Conservation (phyloP, 2,797 vertebrate genomes). For the Tenualosa ilisha region DNA sequence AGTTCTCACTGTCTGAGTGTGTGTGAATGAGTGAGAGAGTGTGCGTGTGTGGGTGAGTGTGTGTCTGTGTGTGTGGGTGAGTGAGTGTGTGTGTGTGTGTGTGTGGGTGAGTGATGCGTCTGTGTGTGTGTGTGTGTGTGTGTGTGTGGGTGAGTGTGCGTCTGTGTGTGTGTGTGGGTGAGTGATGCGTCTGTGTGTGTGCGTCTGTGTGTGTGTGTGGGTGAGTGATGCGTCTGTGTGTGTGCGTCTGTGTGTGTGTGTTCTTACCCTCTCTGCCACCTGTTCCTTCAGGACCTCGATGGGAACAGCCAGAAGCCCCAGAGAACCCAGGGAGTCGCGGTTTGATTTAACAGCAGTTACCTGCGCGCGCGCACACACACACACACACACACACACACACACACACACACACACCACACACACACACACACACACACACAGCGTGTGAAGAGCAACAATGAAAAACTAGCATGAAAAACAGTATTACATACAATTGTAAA, state of each 20-base stretch:
- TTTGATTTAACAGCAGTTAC: conserved; percentile 55
- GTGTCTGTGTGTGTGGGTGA: not conserved
- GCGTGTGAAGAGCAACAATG: no score
- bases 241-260: not conserved
- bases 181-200: not conserved
- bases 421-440: not conserved
- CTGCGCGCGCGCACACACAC: conserved; percentile 49
- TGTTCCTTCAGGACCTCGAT: conserved; percentile 83
- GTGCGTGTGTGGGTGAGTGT: not conserved
- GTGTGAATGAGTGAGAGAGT: not conserved
- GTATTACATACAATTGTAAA: no score
- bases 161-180: no score
- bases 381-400: not conserved
- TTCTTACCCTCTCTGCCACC: conserved; percentile 78
- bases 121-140: not conserved
- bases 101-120: no score
- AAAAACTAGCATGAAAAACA: no score
- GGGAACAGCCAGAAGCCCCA: conserved; percentile 79
- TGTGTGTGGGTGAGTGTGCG: not conserved
- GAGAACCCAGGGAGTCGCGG: conserved; percentile 62
- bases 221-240: not conserved
- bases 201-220: not conserved
- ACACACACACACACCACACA: conserved; percentile 23
- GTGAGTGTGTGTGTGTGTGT: no score
- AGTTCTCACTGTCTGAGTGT: not conserved